These are phyloP conservation scores for Tridacna crocea DNA, from an alignment of 2,888 invertebrate species.

Conservation along the genomic window DNA sequence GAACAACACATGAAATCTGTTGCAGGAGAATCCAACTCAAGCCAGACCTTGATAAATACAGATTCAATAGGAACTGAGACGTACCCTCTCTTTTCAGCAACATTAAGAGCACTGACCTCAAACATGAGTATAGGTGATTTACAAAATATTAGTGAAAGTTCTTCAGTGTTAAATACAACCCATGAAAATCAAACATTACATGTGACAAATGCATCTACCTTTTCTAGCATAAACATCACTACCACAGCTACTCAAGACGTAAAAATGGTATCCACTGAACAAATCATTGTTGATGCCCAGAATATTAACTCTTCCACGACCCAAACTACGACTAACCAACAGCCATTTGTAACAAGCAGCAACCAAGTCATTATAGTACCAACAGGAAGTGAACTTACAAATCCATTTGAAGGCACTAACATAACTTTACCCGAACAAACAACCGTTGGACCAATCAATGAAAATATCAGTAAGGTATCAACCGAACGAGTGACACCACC, in stretches of 20 bases:
- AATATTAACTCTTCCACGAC: background rate
- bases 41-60: constrained; percentile 2
- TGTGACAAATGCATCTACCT: too few species aligned
- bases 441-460: background rate
- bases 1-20: background rate
- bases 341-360: background rate
- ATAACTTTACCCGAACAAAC: background rate
- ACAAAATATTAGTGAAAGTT: too few species aligned
- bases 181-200: too few species aligned
- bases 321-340: background rate
- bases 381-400: background rate
- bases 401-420: constrained; percentile 24
- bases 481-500: background rate
- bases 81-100: background rate
- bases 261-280: background rate
- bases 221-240: background rate
- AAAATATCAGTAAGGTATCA: background rate
- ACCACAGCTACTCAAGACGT: background rate
- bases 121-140: background rate
- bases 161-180: too few species aligned
- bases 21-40: background rate
- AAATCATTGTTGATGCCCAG: background rate
- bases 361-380: constrained; percentile 12
- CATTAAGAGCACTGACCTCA: background rate
- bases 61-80: background rate